Percentiles rank a stretch among this genome's conserved stretches.
Evolutionary conservation across 2,113 vertebrate genomes (phyloP).

Genomic region (Melospiza georgiana): DNA sequence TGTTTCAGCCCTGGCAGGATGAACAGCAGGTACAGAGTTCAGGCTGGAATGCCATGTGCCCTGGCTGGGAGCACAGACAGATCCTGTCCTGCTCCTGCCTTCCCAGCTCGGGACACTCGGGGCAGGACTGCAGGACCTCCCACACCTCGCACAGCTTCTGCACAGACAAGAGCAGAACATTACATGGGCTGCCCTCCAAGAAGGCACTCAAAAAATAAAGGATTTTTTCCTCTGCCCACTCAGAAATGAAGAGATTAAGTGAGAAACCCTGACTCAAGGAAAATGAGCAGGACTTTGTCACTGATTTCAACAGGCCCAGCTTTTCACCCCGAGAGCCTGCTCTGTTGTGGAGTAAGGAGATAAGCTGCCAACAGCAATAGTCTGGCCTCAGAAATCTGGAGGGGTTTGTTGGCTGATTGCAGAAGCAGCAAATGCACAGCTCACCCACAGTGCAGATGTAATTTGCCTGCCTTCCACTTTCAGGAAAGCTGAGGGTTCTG

Average conservation of each 20-base stretch:
- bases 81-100: background rate
- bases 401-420: slow-evolving; percentile 25
- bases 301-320: slow-evolving; percentile 32
- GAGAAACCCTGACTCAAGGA: slow-evolving; percentile 13
- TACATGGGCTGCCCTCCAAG: background rate
- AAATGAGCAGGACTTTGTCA: slow-evolving; percentile 36
- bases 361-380: slow-evolving; percentile 30
- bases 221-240: background rate
- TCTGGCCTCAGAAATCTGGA: background rate
- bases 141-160: background rate
- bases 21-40: background rate
- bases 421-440: slow-evolving; percentile 21
- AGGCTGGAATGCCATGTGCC: background rate
- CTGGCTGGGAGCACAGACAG: background rate
- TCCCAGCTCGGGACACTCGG: background rate
- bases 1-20: background rate
- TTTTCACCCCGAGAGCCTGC: background rate
- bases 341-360: slow-evolving; percentile 13
- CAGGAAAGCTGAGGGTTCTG: background rate
- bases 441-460: slow-evolving; percentile 3
- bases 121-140: background rate
- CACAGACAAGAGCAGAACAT: background rate
- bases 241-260: background rate
- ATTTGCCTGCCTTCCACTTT: background rate
- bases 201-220: background rate